phyloP scores from a whole-genome alignment of 2,797 vertebrate genomes.

The Hirundo rustica region DNA sequence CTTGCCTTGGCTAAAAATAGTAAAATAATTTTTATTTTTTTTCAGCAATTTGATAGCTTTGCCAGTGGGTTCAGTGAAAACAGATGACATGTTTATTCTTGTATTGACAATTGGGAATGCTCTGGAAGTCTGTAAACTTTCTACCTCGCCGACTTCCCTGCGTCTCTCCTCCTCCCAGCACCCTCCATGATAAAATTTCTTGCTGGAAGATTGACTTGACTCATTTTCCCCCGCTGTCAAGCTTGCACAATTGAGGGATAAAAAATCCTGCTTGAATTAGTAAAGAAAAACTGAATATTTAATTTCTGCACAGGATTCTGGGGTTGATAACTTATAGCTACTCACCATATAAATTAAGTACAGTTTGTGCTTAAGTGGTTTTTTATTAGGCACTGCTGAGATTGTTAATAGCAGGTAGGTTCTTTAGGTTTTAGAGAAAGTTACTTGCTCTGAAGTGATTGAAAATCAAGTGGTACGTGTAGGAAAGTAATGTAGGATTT shows the following conservation, averaged over 20 bases:
- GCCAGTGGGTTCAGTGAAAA: constrained; percentile 3
- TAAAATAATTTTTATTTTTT: background rate
- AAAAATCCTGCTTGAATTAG: constrained; percentile 40
- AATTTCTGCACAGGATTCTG: constrained; percentile 54
- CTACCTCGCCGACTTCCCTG: background rate
- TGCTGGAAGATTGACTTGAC: background rate
- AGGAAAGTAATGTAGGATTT: background rate
- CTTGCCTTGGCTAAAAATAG: background rate
- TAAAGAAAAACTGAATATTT: constrained; percentile 44
- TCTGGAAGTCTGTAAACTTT: constrained; percentile 20
- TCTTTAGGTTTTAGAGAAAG: constrained; percentile 50
- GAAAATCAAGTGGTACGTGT: constrained; percentile 45
- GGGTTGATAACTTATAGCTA: constrained; percentile 56
- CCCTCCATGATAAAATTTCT: background rate
- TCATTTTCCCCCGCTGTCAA: background rate
- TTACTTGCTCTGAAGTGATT: constrained; percentile 61
- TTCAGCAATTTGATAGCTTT: constrained; percentile 16
- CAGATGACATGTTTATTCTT: constrained; percentile 5
- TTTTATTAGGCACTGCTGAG: constrained; percentile 68
- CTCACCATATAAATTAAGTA: constrained; percentile 59
- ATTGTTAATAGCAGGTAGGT: constrained; percentile 68
- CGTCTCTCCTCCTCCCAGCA: background rate
- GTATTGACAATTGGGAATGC: background rate
- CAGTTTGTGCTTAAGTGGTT: constrained; percentile 67
- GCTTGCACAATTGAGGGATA: background rate